A percentile compares a stretch with the other conserved stretches of the same genome.
Evolutionary conservation across 2,888 invertebrate species (phyloP).

Genomic region (Callimorpha dominula): DNA sequence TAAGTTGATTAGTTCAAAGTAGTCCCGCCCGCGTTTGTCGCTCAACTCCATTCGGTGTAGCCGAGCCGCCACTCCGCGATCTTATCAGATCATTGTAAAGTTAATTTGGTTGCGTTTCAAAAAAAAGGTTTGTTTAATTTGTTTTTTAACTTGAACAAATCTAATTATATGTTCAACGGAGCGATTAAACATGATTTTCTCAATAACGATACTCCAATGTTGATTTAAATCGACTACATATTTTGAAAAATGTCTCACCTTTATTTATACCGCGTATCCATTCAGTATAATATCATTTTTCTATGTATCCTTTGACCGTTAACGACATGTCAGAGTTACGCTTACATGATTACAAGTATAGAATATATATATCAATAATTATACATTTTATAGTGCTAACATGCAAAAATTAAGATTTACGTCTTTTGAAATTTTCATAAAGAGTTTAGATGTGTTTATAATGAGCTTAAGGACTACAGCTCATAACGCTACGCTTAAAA

Average conservation of each 20-base stretch:
- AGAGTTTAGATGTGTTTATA: no score
- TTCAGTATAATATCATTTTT: neutral
- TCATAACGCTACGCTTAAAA: no score
- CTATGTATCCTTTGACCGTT: neutral
- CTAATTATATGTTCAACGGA: slow-evolving; percentile 52
- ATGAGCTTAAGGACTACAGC: no score
- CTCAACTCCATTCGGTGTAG: slow-evolving; percentile 62
- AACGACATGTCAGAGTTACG: neutral
- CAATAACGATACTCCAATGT: slow-evolving; percentile 32
- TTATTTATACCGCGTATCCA: neutral
- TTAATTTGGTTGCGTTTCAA: slow-evolving; percentile 64
- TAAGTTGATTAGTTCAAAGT: slow-evolving; percentile 74
- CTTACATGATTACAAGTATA: neutral
- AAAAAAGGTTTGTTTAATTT: slow-evolving; percentile 57
- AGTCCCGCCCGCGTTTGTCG: slow-evolving; percentile 61
- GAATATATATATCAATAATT: neutral
- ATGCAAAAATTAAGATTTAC: neutral
- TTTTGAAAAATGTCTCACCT: slow-evolving; percentile 8
- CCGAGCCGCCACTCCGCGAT: slow-evolving; percentile 62
- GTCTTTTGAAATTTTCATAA: no score
- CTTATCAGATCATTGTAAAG: slow-evolving; percentile 67
- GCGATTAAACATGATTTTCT: slow-evolving; percentile 47
- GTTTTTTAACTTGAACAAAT: slow-evolving; percentile 57
- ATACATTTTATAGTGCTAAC: neutral
- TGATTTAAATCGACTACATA: slow-evolving; percentile 24